Percentiles rank a stretch among this genome's conserved stretches.
These are phyloP conservation scores for Nemotelus pantherinus DNA, from an alignment of 2,888 invertebrate genomes.

Conservation along the genomic window DNA sequence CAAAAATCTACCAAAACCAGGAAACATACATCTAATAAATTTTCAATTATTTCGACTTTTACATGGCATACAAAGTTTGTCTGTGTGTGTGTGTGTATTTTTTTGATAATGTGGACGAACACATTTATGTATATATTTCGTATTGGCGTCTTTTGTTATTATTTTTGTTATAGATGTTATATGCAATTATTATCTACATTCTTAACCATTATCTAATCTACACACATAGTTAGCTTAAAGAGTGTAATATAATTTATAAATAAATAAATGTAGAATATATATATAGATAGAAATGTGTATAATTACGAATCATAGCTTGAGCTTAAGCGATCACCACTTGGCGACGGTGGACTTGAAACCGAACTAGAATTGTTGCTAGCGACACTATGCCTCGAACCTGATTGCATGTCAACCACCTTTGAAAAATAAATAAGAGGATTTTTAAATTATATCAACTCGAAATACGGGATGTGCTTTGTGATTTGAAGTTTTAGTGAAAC, in stretches of 20 bases:
- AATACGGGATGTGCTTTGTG: not conserved
- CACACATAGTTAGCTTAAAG: slow-evolving; percentile 7
- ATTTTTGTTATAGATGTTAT: not conserved
- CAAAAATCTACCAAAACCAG: no score
- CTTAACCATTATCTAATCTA: not conserved
- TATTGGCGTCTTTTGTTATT: not conserved
- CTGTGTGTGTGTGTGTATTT: no score
- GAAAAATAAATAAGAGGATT: slow-evolving; percentile 21
- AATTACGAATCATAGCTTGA: slow-evolving; percentile 55
- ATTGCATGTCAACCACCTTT: slow-evolving; percentile 54
- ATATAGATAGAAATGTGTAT: slow-evolving; percentile 30
- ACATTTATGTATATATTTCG: no score
- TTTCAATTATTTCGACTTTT: no score
- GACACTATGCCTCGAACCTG: slow-evolving; percentile 54
- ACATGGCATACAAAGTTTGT: no score
- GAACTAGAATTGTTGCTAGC: slow-evolving; percentile 55
- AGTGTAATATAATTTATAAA: slow-evolving; percentile 27
- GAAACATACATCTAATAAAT: no score
- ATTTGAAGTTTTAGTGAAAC: not conserved
- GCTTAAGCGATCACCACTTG: slow-evolving; percentile 54
- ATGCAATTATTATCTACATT: slow-evolving; percentile 15
- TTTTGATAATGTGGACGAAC: no score
- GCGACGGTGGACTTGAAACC: slow-evolving; percentile 54
- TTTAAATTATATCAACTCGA: not conserved
- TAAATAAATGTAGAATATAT: not conserved